Evolutionary conservation across 2,797 vertebrate species (phyloP), one percentile per base, ranked within the genome.

Genomic region (Pampus argenteus): DNA sequence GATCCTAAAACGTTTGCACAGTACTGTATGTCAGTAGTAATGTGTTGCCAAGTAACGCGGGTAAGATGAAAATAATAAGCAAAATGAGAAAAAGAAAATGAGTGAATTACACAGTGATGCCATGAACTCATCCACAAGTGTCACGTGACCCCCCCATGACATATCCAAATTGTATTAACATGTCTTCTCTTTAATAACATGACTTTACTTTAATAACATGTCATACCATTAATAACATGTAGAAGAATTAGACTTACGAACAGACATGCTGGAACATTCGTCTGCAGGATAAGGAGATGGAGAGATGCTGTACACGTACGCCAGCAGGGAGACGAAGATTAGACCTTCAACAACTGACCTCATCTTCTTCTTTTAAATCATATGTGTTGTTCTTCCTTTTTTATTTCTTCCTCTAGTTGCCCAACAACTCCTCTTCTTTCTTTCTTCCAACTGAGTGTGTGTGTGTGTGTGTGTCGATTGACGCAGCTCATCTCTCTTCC

Each of bases 191-290:
- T 1, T 20, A 14, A 48, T 10, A 48, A 23, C 10, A 48, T 48
- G 47, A 22, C 5, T 48, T 6, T 14, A 14, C n/a, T 26, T 31
- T 31, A 36, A 42, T 42, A 42, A 42, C 38, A 17, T 15, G 14
- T 31, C 29, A 31, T 31, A 4, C 8, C 4, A 4, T 31, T 31
- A 31, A 31, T 31, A 31, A 31, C 8, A 2, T 1, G 13, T 15
- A 40, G 14, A 56, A 15, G 2, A 25, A 28, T 4, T 57, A 28
- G 25, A 80, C 86, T 88, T 80, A 90, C 78, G 70, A 67, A 63
- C 1, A 1, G 71, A 66, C 83, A 79, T 85, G 34, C 49, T 17
- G 6, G 74, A 48, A 36, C 80, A 83, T 13, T 86, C 57, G 0
- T 74, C 60, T 20, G 56, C 15, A 34, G 66, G 23, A n/a, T 0